These are phyloP conservation scores for Dicycla oo DNA, from an alignment of 2,888 invertebrate genomes.

Conservation along the genomic window DNA sequence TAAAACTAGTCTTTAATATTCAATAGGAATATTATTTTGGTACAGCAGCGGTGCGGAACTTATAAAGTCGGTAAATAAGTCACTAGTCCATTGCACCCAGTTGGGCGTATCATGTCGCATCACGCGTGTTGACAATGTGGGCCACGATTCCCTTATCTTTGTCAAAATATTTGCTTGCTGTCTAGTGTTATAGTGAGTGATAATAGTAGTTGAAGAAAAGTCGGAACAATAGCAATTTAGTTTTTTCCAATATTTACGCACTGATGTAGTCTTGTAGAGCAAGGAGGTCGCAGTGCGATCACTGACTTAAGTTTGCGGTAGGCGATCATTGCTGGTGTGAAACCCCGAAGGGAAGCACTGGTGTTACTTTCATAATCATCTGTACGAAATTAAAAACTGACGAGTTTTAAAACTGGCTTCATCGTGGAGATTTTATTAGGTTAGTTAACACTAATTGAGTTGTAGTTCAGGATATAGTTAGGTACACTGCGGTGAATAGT, in stretches of 20 bases:
- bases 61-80: slow-evolving; percentile 21
- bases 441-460: too few species aligned
- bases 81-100: slow-evolving; percentile 32
- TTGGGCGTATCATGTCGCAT: slow-evolving; percentile 22
- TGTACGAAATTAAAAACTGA: background rate
- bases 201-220: background rate
- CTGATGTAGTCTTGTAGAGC: background rate
- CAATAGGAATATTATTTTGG: background rate
- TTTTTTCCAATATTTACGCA: background rate
- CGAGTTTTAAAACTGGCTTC: background rate
- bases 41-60: background rate
- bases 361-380: background rate
- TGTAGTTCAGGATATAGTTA: too few species aligned
- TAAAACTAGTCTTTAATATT: background rate
- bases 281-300: background rate
- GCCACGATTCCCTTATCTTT: slow-evolving; percentile 31
- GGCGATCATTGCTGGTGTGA: background rate
- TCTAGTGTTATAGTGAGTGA: background rate
- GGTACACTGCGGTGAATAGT: too few species aligned
- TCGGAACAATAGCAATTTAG: background rate
- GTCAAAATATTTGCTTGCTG: slow-evolving; percentile 30
- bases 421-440: background rate
- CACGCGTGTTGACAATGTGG: slow-evolving; percentile 34
- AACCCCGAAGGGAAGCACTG: background rate
- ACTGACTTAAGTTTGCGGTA: background rate